Percentiles rank a stretch among this genome's conserved stretches.
phyloP scores from a whole-genome alignment of 1,140 invertebrate genomes.

The Mycetomoellerius zeteki region DNA sequence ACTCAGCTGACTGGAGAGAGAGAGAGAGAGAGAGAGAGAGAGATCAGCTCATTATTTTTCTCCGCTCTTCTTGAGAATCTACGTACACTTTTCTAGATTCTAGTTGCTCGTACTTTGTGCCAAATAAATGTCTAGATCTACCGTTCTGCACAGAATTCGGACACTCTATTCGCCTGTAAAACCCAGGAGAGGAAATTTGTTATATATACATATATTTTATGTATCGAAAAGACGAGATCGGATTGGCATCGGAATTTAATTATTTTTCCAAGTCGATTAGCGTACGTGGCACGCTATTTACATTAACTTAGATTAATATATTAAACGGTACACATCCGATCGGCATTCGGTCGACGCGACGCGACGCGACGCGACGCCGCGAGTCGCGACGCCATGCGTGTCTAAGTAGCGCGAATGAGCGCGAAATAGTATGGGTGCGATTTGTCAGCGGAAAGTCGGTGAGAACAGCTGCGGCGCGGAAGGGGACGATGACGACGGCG shows the following conservation, averaged over 20 bases:
- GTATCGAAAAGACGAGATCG: background rate
- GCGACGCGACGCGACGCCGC: no score
- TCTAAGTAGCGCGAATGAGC: constrained; percentile 63
- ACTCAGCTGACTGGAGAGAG: no score
- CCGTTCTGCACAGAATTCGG: no score
- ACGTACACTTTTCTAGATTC: no score
- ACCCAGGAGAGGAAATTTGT: background rate
- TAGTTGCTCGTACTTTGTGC: no score
- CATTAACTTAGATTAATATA: constrained; percentile 53
- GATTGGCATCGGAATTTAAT: background rate
- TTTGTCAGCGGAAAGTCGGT: constrained; percentile 62
- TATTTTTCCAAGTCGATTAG: background rate
- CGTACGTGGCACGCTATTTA: background rate
- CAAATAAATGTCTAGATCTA: no score
- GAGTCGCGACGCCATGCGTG: background rate
- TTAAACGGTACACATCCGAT: constrained; percentile 40
- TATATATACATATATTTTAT: background rate
- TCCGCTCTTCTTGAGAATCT: background rate
- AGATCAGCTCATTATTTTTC: background rate
- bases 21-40: no score
- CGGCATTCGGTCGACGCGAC: no score
- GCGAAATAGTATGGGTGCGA: constrained; percentile 63
- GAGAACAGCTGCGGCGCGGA: constrained; percentile 65
- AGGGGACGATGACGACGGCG: constrained; percentile 79
- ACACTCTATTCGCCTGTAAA: no score